Percentiles rank a stretch among this genome's conserved stretches.
Evolutionary conservation across 1,140 invertebrate species (phyloP).

Genomic region (Eriosoma lanigerum): DNA sequence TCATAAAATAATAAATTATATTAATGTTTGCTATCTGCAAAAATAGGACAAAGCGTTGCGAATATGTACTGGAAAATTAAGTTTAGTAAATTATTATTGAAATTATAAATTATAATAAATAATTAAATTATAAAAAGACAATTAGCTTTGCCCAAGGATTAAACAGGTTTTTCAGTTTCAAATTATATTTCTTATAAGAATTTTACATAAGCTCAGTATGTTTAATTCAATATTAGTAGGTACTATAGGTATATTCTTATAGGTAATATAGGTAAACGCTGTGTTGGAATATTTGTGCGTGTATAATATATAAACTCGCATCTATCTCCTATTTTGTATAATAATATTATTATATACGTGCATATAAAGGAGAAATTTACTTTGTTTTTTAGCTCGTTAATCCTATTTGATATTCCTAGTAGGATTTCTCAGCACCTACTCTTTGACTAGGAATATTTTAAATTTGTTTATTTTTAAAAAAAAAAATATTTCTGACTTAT

Average conservation of each 20-base stretch:
- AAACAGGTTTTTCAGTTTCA: background rate
- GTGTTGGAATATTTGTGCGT: background rate
- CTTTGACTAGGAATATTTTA: background rate
- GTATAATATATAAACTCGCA: constrained; percentile 9
- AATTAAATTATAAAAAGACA: too few species aligned
- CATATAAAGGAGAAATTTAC: background rate
- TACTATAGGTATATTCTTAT: background rate
- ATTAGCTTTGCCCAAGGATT: background rate
- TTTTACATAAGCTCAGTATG: background rate
- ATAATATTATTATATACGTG: constrained; percentile 25
- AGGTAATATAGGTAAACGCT: constrained; percentile 3
- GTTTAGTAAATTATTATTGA: background rate
- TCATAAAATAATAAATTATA: background rate
- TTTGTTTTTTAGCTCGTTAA: constrained; percentile 29
- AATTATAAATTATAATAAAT: background rate
- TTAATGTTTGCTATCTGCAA: background rate
- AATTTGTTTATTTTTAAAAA: too few species aligned
- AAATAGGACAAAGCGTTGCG: background rate
- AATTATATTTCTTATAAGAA: background rate
- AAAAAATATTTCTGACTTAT: too few species aligned
- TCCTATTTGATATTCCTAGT: constrained; percentile 45
- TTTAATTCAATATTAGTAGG: constrained; percentile 29
- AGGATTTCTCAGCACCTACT: background rate
- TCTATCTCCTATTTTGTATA: constrained; percentile 34
- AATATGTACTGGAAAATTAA: background rate